These are phyloP conservation scores for Psittacus erithacus DNA, from an alignment of 2,113 vertebrate species.

Conservation along the genomic window DNA sequence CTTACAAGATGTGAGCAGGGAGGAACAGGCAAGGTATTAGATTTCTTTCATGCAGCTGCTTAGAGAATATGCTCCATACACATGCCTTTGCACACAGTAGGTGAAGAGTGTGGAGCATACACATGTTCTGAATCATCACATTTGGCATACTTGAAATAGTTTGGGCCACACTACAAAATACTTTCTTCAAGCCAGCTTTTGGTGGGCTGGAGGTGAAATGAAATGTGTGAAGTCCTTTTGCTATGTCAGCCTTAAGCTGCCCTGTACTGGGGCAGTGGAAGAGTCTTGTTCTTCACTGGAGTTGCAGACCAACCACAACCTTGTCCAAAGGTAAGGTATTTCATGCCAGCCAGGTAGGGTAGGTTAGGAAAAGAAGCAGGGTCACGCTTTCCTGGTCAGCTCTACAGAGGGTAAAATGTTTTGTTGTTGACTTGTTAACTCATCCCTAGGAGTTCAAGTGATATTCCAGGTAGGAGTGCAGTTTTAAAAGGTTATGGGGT, in stretches of 20 bases:
- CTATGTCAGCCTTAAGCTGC: background rate
- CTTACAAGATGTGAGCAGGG: background rate
- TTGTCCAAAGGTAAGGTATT: background rate
- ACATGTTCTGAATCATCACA: background rate
- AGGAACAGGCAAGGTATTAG: background rate
- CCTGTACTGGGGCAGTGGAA: background rate
- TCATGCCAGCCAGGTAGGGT: background rate
- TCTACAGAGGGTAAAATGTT: background rate
- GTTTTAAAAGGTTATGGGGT: background rate
- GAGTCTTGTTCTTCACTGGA: background rate
- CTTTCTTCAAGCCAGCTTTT: background rate
- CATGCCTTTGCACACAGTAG: background rate
- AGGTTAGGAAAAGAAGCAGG: background rate
- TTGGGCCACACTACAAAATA: background rate
- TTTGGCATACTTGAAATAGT: background rate
- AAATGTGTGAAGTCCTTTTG: background rate
- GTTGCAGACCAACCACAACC: rapidly evolving
- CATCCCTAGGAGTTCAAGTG: background rate
- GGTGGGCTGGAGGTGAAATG: background rate
- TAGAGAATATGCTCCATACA: background rate
- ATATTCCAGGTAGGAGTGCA: background rate
- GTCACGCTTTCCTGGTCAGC: background rate
- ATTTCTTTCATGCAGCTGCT: background rate
- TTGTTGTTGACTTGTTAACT: background rate
- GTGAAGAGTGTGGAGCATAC: background rate